These are phyloP conservation scores for Belonocnema kinseyi DNA, from an alignment of 1,140 invertebrate genomes.

Conservation along the genomic window DNA sequence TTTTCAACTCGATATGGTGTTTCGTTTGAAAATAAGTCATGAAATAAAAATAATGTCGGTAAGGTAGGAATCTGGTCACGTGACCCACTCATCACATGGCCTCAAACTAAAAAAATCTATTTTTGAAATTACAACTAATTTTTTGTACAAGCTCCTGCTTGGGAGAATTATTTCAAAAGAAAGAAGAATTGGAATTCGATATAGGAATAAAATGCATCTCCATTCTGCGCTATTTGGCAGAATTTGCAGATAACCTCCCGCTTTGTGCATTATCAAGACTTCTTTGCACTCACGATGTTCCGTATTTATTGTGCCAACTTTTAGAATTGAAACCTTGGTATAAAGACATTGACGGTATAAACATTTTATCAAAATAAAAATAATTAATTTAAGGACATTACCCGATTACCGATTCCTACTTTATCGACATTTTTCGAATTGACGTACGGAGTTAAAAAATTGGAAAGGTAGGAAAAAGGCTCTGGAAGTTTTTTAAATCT, in stretches of 20 bases:
- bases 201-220: conserved; percentile 84
- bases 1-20: too few relatives aligned
- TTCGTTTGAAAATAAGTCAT: too few relatives aligned
- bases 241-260: conserved; percentile 77
- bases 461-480: too few relatives aligned
- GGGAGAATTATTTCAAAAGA: conserved; percentile 80
- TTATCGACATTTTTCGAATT: too few relatives aligned
- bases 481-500: too few relatives aligned
- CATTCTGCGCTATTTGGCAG: conserved; percentile 80
- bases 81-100: too few relatives aligned
- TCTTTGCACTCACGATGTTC: conserved; percentile 82
- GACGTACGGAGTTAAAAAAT: too few relatives aligned
- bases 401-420: too few relatives aligned
- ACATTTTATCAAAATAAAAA: conserved; percentile 13
- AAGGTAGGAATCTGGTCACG: too few relatives aligned
- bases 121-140: conserved; percentile 43
- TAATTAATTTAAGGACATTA: background rate
- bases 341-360: conserved; percentile 70
- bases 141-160: conserved; percentile 61
- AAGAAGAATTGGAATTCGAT: conserved; percentile 81
- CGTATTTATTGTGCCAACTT: conserved; percentile 83
- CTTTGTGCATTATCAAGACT: conserved; percentile 80
- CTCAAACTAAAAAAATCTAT: too few relatives aligned
- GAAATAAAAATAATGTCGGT: too few relatives aligned
- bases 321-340: conserved; percentile 83